A percentile compares a stretch with the other conserved stretches of the same genome.
These are phyloP conservation scores for Laodelphax striatellus DNA, from an alignment of 1,140 invertebrate species.

Conservation along the genomic window DNA sequence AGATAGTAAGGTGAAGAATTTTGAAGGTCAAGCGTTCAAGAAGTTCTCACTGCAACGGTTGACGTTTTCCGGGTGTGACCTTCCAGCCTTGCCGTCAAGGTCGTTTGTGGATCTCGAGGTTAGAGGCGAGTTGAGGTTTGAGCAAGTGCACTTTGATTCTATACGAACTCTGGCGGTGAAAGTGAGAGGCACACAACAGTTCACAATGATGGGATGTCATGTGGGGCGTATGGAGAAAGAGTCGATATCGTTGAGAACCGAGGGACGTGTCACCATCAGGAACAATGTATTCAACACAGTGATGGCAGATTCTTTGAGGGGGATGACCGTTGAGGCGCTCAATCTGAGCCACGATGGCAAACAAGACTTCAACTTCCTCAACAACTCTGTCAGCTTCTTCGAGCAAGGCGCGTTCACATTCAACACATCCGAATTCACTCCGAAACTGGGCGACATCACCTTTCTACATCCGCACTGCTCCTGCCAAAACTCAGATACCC, in stretches of 20 bases:
- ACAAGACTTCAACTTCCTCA: slow-evolving; percentile 46
- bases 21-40: slow-evolving; percentile 63
- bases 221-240: slow-evolving; percentile 47
- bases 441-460: slow-evolving; percentile 43
- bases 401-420: slow-evolving; percentile 44
- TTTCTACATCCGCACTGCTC: slow-evolving; percentile 43
- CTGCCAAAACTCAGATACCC: slow-evolving; percentile 37
- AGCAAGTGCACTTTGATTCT: slow-evolving; percentile 32
- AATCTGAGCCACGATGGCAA: slow-evolving; percentile 23
- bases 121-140: slow-evolving; percentile 42
- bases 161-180: slow-evolving; percentile 42
- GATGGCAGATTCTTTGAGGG: slow-evolving; percentile 44
- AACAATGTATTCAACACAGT: slow-evolving; percentile 48
- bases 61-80: slow-evolving; percentile 40
- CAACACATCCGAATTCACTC: slow-evolving; percentile 38
- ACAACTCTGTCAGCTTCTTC: slow-evolving; percentile 45
- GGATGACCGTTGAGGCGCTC: slow-evolving; percentile 37
- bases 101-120: slow-evolving; percentile 60
- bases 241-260: slow-evolving; percentile 45
- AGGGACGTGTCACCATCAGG: slow-evolving; percentile 48
- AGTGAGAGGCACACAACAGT: slow-evolving; percentile 40
- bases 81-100: slow-evolving; percentile 45
- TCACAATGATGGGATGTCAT: slow-evolving; percentile 47
- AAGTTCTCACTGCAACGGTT: slow-evolving; percentile 49
- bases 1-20: slow-evolving; percentile 41